phyloP scores from a whole-genome alignment of 2,113 vertebrate species.

The Diphyllodes magnificus region DNA sequence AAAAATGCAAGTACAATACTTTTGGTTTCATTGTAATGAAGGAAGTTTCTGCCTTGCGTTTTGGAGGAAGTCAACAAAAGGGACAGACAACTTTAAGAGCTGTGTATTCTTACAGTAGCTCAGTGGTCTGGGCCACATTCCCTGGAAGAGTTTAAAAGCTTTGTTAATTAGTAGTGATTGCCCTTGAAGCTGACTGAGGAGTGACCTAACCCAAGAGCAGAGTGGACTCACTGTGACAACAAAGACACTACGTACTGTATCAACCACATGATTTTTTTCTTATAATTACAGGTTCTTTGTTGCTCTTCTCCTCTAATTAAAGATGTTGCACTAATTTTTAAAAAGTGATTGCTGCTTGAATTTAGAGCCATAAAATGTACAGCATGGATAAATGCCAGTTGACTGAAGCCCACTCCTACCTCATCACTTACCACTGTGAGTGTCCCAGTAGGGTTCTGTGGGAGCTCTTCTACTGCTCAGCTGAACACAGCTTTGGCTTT shows the following conservation, averaged over 20 bases:
- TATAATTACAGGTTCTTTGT: constrained; percentile 15
- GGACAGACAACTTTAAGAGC: background rate
- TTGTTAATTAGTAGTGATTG: constrained; percentile 8
- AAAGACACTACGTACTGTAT: background rate
- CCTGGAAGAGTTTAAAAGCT: constrained; percentile 1
- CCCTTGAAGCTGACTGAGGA: background rate
- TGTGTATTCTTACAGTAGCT: background rate
- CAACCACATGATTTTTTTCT: background rate
- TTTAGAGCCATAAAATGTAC: background rate
- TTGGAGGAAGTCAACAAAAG: background rate
- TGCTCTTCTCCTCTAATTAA: constrained; percentile 33
- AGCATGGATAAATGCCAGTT: background rate
- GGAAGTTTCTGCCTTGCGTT: background rate
- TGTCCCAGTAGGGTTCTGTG: background rate
- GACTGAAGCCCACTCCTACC: background rate
- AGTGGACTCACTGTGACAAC: background rate
- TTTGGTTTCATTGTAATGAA: background rate
- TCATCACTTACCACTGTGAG: background rate
- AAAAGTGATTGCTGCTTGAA: background rate
- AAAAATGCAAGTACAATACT: background rate
- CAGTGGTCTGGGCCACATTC: background rate
- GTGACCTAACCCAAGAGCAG: background rate
- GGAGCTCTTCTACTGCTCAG: background rate
- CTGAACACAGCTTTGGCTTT: background rate
- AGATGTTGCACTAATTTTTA: background rate